phyloP scores from a whole-genome alignment of 2,888 invertebrate species.

The Caenorhabditis sp. region DNA sequence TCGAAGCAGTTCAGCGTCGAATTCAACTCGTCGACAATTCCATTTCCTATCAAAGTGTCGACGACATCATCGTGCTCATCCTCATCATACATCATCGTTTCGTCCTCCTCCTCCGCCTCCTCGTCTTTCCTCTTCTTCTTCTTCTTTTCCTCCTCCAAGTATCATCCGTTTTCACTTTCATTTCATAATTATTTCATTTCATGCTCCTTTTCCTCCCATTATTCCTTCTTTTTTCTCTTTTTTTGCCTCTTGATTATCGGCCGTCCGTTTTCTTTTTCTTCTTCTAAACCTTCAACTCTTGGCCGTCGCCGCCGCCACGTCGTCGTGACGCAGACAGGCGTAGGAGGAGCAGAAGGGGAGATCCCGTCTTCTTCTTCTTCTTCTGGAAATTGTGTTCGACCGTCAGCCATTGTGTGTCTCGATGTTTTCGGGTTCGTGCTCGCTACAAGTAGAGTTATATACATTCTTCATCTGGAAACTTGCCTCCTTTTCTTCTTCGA shows the following conservation, averaged over 20 bases:
- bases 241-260: slow-evolving; percentile 11
- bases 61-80: no score
- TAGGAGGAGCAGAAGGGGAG: background rate
- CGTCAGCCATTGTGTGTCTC: background rate
- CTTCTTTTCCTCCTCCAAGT: no score
- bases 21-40: no score
- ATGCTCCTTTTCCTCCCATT: background rate
- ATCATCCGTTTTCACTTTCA: slow-evolving; percentile 2
- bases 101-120: background rate
- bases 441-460: background rate
- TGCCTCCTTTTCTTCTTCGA: no score
- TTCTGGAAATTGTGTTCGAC: background rate
- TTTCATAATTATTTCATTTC: slow-evolving; percentile 36
- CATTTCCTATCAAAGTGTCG: no score
- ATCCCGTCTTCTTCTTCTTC: no score
- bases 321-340: slow-evolving; percentile 10
- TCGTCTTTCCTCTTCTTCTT: background rate
- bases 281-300: slow-evolving; percentile 14
- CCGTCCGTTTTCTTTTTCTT: background rate
- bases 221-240: background rate
- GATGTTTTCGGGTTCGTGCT: background rate
- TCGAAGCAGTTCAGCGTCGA: no score
- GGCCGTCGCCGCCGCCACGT: no score
- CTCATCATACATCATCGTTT: background rate
- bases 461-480: no score